Conservation (phyloP, 2,888 invertebrate genomes). For the Leptinotarsa tumamoca region DNA sequence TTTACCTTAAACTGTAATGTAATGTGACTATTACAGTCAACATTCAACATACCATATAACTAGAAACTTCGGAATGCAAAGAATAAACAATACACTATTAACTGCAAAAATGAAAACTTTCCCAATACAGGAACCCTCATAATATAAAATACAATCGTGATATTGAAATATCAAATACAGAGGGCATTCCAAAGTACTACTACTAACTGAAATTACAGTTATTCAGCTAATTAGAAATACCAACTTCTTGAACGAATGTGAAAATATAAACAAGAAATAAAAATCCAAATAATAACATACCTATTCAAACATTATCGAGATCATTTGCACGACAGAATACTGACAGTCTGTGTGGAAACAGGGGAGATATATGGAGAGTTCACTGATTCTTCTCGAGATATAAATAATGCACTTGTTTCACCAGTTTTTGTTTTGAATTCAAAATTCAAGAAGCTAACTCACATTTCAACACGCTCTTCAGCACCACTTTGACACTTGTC, state of each 20-base stretch:
- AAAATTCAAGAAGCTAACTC: not conserved
- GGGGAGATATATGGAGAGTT: not conserved
- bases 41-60: too few relatives aligned
- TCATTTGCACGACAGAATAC: conserved; percentile 5
- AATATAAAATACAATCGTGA: not conserved
- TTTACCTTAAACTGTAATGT: too few relatives aligned
- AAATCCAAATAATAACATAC: conserved; percentile 12
- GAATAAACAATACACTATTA: not conserved
- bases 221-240: not conserved
- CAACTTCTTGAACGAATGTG: not conserved
- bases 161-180: not conserved
- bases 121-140: not conserved
- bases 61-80: too few relatives aligned
- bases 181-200: not conserved
- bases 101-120: not conserved
- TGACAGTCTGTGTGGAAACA: not conserved
- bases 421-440: conserved; percentile 15
- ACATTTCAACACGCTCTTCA: not conserved
- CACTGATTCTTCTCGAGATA: not conserved
- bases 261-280: conserved; percentile 7
- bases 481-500: conserved; percentile 8
- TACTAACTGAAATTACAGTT: not conserved
- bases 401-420: conserved; percentile 11
- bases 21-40: too few relatives aligned
- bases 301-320: not conserved